A percentile compares a stretch with the other conserved stretches of the same genome.
These are phyloP conservation scores for Rhizoglyphus robini DNA, from an alignment of 1,140 invertebrate genomes.

Conservation along the genomic window DNA sequence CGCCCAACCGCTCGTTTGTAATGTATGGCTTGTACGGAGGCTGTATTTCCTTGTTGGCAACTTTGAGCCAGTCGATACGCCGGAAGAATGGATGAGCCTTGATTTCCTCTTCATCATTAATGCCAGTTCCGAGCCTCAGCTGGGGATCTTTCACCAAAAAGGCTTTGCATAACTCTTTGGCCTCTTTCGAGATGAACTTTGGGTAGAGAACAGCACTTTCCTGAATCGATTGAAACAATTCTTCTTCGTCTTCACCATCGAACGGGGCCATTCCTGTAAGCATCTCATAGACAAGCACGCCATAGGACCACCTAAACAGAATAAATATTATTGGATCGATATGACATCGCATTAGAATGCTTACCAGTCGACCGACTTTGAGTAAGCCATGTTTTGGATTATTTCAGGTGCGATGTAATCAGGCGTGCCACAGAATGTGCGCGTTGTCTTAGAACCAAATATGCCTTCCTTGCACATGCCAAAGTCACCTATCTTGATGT, in stretches of 20 bases:
- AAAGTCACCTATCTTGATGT: conserved; percentile 96
- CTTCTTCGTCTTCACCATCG: conserved; percentile 98
- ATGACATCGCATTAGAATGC: conserved; percentile 1
- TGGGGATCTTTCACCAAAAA: conserved; percentile 87
- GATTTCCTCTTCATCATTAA: conserved; percentile 79
- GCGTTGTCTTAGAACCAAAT: conserved; percentile 32
- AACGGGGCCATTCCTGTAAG: conserved; percentile 95
- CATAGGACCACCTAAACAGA: conserved; percentile 68
- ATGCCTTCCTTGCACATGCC: conserved; percentile 99
- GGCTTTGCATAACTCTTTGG: conserved; percentile 94
- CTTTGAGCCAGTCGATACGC: conserved; percentile 92
- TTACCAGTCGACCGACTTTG: conserved; percentile 65
- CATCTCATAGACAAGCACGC: conserved; percentile 97
- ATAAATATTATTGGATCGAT: neutral
- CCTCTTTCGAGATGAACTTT: conserved; percentile 82
- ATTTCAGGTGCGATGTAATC: conserved; percentile 95
- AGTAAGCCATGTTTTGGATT: conserved; percentile 35
- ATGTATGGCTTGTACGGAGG: conserved; percentile 99
- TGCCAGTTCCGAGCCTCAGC: conserved; percentile 79
- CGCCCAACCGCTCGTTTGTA: conserved; percentile 94
- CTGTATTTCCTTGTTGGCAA: conserved; percentile 89
- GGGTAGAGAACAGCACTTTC: conserved; percentile 98
- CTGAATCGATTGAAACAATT: conserved; percentile 93
- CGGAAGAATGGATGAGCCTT: conserved; percentile 92
- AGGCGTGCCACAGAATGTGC: conserved; percentile 86